These are phyloP conservation scores for Vesta saturnalis DNA, from an alignment of 2,888 invertebrate genomes.

Conservation along the genomic window DNA sequence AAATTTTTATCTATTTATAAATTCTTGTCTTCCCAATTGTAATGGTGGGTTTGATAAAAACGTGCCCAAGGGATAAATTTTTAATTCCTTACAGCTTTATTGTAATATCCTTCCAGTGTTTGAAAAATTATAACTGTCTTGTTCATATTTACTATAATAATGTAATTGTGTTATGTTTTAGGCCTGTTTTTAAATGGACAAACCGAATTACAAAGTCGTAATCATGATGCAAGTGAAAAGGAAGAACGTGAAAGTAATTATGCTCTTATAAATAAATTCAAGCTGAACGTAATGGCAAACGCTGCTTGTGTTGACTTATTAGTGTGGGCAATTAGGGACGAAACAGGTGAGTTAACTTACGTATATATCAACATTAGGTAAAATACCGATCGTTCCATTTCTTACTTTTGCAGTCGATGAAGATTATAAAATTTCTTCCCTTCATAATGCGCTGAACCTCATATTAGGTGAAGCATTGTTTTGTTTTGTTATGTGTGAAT, in stretches of 20 bases:
- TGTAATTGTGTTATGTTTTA: conserved; percentile 42
- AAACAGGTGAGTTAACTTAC: conserved; percentile 80
- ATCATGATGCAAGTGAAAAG: conserved; percentile 84
- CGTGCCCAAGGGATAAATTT: too few relatives aligned
- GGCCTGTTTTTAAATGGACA: conserved; percentile 92
- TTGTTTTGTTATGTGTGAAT: conserved; percentile 25
- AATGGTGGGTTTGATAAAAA: too few relatives aligned
- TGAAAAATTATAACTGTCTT: too few relatives aligned
- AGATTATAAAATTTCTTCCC: conserved; percentile 77
- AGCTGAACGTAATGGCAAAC: conserved; percentile 95
- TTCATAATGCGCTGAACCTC: conserved; percentile 78
- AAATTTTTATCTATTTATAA: too few relatives aligned
- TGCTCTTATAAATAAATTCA: conserved; percentile 87
- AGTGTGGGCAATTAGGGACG: conserved; percentile 98
- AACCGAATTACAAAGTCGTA: conserved; percentile 87
- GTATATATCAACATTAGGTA: neutral
- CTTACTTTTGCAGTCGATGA: conserved; percentile 69
- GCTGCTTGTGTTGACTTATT: conserved; percentile 97
- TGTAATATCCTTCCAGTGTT: too few relatives aligned
- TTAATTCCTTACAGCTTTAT: too few relatives aligned
- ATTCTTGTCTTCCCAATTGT: too few relatives aligned
- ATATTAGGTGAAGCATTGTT: conserved; percentile 67
- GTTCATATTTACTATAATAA: too few relatives aligned
- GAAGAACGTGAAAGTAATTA: conserved; percentile 85
- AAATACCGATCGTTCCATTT: neutral